These are phyloP conservation scores for Caerostris extrusa DNA, from an alignment of 1,140 invertebrate genomes.

Conservation along the genomic window DNA sequence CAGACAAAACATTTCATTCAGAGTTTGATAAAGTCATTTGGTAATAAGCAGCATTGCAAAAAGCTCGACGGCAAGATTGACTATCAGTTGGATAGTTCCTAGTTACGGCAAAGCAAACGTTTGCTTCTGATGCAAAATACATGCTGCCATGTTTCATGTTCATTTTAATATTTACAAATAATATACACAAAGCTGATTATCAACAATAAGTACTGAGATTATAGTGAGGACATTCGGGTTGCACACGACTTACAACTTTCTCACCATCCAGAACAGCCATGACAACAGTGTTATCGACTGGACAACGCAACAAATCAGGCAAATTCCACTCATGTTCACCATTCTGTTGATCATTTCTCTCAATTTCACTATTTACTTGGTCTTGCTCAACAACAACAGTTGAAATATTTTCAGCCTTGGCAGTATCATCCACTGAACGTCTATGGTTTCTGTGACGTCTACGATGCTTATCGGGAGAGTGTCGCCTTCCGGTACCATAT, in stretches of 20 bases:
- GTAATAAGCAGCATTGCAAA: slow-evolving; percentile 44
- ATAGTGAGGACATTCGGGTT: slow-evolving; percentile 82
- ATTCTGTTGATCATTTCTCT: slow-evolving; percentile 32
- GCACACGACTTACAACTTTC: slow-evolving; percentile 90
- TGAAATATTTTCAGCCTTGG: slow-evolving; percentile 64
- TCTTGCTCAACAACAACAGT: slow-evolving; percentile 63
- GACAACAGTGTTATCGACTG: slow-evolving; percentile 83
- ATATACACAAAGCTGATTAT: slow-evolving; percentile 74
- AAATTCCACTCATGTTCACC: slow-evolving; percentile 71
- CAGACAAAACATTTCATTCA: neutral
- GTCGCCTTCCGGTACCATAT: slow-evolving; percentile 47
- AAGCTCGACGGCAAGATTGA: slow-evolving; percentile 64
- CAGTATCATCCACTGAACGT: slow-evolving; percentile 43
- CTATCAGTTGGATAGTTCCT: slow-evolving; percentile 57
- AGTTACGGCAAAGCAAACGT: slow-evolving; percentile 74
- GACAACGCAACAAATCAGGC: slow-evolving; percentile 72
- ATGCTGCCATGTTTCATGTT: slow-evolving; percentile 15
- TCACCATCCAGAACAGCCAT: slow-evolving; percentile 91
- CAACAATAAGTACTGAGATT: slow-evolving; percentile 79
- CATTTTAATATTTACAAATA: slow-evolving; percentile 61
- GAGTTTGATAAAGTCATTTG: slow-evolving; percentile 24
- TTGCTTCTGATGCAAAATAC: slow-evolving; percentile 9
- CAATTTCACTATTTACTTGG: slow-evolving; percentile 15
- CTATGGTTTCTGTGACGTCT: slow-evolving; percentile 50
- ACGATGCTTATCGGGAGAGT: slow-evolving; percentile 64